These are phyloP conservation scores for Malacoraja senta DNA, from an alignment of 2,797 vertebrate genomes.

Conservation along the genomic window DNA sequence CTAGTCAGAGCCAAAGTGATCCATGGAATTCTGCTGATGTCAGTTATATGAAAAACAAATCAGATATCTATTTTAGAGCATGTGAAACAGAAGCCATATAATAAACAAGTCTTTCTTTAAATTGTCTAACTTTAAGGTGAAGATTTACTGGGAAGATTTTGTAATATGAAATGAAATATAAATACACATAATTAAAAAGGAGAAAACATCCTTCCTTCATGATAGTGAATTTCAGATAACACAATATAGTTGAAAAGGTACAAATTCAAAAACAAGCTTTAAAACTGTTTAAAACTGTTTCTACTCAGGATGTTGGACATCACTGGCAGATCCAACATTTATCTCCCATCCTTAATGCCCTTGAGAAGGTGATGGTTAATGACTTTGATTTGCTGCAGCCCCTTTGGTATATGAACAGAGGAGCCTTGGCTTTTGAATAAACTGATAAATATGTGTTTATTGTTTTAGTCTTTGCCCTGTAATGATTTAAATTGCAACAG, in stretches of 20 bases:
- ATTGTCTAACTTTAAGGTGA: neutral
- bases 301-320: too few species aligned
- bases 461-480: neutral
- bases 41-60: neutral
- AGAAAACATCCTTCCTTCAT: neutral
- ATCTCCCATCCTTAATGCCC: too few species aligned
- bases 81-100: neutral
- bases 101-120: neutral
- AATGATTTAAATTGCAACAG: conserved; percentile 54
- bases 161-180: neutral
- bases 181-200: neutral
- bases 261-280: neutral
- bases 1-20: neutral
- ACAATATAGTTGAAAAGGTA: neutral
- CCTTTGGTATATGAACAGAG: neutral
- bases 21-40: neutral
- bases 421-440: conserved; percentile 9
- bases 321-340: too few species aligned
- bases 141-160: neutral
- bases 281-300: neutral
- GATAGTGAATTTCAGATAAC: neutral
- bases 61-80: neutral
- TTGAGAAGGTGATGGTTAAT: too few species aligned
- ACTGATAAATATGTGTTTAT: conserved; percentile 22
- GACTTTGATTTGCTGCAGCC: neutral